Evolutionary conservation across 2,888 invertebrate species (phyloP).

Genomic region (Diachrysia chrysitis): DNA sequence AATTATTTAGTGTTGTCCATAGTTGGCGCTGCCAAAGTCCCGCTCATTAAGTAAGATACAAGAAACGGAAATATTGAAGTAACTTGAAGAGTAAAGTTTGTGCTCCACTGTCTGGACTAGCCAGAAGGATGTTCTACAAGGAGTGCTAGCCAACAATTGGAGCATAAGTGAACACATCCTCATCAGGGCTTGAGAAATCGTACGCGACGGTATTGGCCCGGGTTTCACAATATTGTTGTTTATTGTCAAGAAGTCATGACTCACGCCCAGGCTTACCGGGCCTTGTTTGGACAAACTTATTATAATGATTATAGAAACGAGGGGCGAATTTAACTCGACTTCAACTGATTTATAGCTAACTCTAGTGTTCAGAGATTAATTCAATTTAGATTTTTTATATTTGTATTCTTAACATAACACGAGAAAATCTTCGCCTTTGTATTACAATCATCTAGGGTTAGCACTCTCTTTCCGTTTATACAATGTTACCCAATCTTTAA

Average conservation of each 20-base stretch:
- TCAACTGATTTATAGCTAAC: background rate
- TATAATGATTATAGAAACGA: background rate
- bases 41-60: too few species aligned
- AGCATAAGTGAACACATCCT: conserved; percentile 87
- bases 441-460: too few species aligned
- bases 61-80: too few species aligned
- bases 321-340: background rate
- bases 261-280: conserved; percentile 13
- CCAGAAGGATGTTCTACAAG: conserved; percentile 76
- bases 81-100: conserved; percentile 67
- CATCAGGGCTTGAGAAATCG: conserved; percentile 77
- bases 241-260: conserved; percentile 49
- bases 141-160: conserved; percentile 86
- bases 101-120: conserved; percentile 65
- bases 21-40: background rate
- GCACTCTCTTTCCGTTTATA: too few species aligned
- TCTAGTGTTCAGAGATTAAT: background rate
- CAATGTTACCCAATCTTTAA: too few species aligned
- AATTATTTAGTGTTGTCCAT: too few species aligned
- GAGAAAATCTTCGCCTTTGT: too few species aligned
- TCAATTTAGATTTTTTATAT: background rate
- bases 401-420: background rate
- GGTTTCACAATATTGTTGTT: conserved; percentile 58
- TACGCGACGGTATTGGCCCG: conserved; percentile 60
- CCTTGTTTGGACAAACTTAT: background rate